Evolutionary conservation across 2,888 invertebrate species (phyloP).

Genomic region (Stenolophus ochropezus): DNA sequence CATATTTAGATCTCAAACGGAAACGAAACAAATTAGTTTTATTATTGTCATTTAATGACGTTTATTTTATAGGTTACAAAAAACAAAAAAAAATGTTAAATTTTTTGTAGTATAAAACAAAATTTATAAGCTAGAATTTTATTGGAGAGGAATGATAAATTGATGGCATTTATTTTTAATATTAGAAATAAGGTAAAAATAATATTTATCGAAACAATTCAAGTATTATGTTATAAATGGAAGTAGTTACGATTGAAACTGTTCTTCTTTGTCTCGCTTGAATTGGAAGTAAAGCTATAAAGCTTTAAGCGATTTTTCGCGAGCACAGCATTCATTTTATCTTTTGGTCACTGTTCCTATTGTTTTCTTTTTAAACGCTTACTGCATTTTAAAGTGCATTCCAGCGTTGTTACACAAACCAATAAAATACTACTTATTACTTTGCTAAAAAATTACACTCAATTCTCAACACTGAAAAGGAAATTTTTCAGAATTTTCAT

Average conservation of each 20-base stretch:
- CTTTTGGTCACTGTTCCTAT: neutral
- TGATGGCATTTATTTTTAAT: neutral
- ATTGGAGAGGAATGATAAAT: neutral
- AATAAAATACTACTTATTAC: no score
- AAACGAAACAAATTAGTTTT: no score
- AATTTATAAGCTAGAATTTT: neutral
- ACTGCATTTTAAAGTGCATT: neutral
- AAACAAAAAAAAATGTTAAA: no score
- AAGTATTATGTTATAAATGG: neutral
- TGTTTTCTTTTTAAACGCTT: neutral
- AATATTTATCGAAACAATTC: neutral
- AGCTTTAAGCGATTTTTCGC: neutral
- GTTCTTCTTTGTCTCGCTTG: neutral
- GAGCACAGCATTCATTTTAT: neutral
- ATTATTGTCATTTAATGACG: no score
- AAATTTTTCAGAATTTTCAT: no score
- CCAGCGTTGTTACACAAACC: neutral
- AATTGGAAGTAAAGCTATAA: neutral
- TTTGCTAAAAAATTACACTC: no score
- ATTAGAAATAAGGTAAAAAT: neutral
- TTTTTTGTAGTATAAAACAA: no score
- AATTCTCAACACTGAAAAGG: no score
- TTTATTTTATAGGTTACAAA: no score
- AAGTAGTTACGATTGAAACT: neutral
- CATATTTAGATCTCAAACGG: neutral